Percentiles rank a stretch among this genome's conserved stretches.
Evolutionary conservation across 2,797 vertebrate genomes (phyloP).

Genomic region (Loris lydekkerianus): DNA sequence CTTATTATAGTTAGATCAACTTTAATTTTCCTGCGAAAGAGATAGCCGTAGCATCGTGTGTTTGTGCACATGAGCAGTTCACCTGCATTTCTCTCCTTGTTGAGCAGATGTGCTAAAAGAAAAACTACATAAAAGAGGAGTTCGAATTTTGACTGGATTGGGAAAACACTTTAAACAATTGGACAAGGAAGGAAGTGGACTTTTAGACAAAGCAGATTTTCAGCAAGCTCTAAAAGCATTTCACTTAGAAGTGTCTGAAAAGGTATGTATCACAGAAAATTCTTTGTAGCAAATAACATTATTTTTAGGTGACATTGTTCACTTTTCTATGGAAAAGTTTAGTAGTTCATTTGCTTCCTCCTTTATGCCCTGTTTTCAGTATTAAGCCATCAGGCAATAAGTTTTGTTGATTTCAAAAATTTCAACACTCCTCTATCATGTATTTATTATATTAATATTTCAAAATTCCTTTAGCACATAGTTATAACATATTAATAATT

Average conservation of each 20-base stretch:
- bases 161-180: constrained; percentile 87
- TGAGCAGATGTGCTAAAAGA: constrained; percentile 85
- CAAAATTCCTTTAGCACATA: neutral
- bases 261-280: constrained; percentile 78
- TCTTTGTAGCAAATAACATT: neutral
- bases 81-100: constrained; percentile 70
- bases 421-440: neutral
- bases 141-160: constrained; percentile 87
- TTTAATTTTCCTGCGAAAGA: constrained; percentile 53
- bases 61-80: neutral
- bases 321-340: constrained; percentile 41
- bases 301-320: neutral
- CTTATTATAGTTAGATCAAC: neutral
- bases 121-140: constrained; percentile 86
- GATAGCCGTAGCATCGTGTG: neutral
- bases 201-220: constrained; percentile 85
- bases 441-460: neutral
- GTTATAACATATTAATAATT: neutral
- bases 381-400: neutral
- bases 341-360: neutral
- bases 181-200: constrained; percentile 86
- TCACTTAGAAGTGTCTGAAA: constrained; percentile 87
- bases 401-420: constrained; percentile 4
- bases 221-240: constrained; percentile 87
- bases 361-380: neutral